phyloP scores from a whole-genome alignment of 1,140 invertebrate genomes.

The Gonioctena quinquepunctata region DNA sequence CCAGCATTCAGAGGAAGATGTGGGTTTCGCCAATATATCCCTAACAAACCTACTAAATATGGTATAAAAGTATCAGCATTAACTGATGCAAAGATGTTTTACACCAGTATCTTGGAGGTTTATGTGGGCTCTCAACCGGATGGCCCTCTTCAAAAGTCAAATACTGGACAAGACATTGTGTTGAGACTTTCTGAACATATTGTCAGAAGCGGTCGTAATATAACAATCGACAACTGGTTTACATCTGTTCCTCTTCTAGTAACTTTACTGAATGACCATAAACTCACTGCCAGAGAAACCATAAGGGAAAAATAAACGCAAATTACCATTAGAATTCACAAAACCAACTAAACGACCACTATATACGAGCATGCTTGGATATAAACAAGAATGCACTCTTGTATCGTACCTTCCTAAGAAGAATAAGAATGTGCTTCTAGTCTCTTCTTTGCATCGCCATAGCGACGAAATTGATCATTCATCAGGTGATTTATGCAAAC shows the following conservation, averaged over 20 bases:
- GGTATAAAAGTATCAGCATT: slow-evolving; percentile 52
- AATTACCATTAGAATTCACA: slow-evolving; percentile 48
- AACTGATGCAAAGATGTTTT: slow-evolving; percentile 29
- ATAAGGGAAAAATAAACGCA: slow-evolving; percentile 53
- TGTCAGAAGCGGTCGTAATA: too few relatives aligned
- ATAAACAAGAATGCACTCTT: slow-evolving; percentile 37
- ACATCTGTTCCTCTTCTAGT: slow-evolving; percentile 43
- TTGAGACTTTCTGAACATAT: too few relatives aligned
- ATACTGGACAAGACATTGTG: too few relatives aligned
- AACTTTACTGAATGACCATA: slow-evolving; percentile 46
- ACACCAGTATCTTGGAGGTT: slow-evolving; percentile 1
- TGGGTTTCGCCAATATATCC: slow-evolving; percentile 17
- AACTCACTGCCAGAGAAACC: slow-evolving; percentile 46
- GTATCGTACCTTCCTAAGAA: slow-evolving; percentile 39
- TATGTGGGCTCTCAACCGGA: slow-evolving; percentile 12
- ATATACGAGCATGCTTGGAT: slow-evolving; percentile 32
- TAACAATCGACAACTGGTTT: slow-evolving; percentile 50
- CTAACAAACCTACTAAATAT: slow-evolving; percentile 35
- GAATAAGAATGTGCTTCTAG: background rate
- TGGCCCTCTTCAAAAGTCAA: slow-evolving; percentile 7
- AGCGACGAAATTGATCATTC: too few relatives aligned
- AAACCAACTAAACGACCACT: slow-evolving; percentile 17
- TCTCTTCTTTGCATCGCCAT: background rate
- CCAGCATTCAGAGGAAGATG: slow-evolving; percentile 11
- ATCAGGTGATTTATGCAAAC: too few relatives aligned